A percentile compares a stretch with the other conserved stretches of the same genome.
Conservation (phyloP, 2,888 invertebrate species). For the Conchocele bisecta region DNA sequence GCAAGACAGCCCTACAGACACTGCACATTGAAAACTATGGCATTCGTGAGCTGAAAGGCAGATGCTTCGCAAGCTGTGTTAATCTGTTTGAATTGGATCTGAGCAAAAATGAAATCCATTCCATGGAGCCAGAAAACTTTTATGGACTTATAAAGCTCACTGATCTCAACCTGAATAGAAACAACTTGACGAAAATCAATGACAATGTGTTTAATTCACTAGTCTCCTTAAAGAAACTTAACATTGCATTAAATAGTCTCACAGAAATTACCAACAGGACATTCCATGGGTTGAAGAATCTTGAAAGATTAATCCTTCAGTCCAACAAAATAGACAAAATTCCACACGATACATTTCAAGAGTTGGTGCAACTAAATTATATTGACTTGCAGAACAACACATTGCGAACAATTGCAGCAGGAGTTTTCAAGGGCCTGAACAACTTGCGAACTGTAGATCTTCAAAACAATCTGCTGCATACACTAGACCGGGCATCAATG, state of each 20-base stretch:
- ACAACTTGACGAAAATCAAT: constrained; percentile 39
- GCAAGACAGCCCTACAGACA: constrained; percentile 36
- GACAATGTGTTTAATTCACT: constrained; percentile 52
- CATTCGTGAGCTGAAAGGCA: constrained; percentile 41
- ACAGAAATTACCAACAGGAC: constrained; percentile 20
- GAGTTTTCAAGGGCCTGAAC: constrained; percentile 56
- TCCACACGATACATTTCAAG: constrained; percentile 39
- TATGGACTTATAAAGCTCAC: constrained; percentile 55
- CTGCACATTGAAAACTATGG: constrained; percentile 50
- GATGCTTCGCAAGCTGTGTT: constrained; percentile 41
- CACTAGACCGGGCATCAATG: constrained; percentile 46
- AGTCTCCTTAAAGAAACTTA: constrained; percentile 43
- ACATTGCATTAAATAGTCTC: constrained; percentile 50
- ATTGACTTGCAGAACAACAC: constrained; percentile 49
- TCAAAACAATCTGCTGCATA: constrained; percentile 47
- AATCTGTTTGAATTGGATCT: constrained; percentile 52
- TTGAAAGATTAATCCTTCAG: constrained; percentile 35
- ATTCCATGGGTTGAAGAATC: constrained; percentile 50
- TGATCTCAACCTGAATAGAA: constrained; percentile 55
- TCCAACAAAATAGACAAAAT: constrained; percentile 52
- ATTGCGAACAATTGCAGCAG: constrained; percentile 41
- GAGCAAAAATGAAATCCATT: constrained; percentile 40
- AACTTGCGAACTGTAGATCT: constrained; percentile 54
- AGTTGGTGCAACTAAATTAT: constrained; percentile 21
- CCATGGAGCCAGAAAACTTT: constrained; percentile 42